Conservation (phyloP, 2,797 vertebrate species). For the Coendou prehensilis region DNA sequence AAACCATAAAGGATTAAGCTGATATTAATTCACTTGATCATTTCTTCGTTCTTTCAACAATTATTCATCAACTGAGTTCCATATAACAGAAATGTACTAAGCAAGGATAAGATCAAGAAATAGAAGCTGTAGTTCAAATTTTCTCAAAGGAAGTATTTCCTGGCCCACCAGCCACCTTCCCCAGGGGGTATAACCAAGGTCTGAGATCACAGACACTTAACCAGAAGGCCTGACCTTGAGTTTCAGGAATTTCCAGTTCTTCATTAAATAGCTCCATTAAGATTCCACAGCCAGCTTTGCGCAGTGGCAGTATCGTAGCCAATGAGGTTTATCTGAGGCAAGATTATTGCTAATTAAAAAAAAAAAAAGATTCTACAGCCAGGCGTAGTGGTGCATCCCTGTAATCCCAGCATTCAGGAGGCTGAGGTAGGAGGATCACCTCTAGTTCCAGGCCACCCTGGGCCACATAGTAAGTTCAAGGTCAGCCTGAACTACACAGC, state of each 20-base stretch:
- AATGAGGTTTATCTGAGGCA: too few relatives aligned
- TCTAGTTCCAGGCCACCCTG: background rate
- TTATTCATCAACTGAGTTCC: background rate
- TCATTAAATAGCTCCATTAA: conserved; percentile 35
- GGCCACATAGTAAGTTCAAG: background rate
- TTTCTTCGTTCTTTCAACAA: background rate
- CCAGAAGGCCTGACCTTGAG: background rate
- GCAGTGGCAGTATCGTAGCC: too few relatives aligned
- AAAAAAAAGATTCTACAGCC: background rate
- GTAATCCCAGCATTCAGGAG: background rate
- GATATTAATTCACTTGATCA: background rate
- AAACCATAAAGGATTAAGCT: background rate
- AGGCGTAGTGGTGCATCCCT: background rate
- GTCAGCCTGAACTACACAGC: background rate
- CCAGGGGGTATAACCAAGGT: background rate
- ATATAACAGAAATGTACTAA: background rate
- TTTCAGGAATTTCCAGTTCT: background rate
- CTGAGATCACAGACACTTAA: background rate
- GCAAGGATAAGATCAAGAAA: background rate
- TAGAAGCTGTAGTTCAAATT: conserved; percentile 3
- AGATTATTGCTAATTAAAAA: too few relatives aligned
- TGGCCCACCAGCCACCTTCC: background rate
- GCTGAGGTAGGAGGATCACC: background rate
- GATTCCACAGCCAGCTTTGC: background rate
- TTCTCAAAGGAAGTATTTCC: background rate